Evolutionary conservation across 2,888 invertebrate genomes (phyloP), one percentile per base, ranked within the genome.

Genomic region (Heliconius aoede): DNA sequence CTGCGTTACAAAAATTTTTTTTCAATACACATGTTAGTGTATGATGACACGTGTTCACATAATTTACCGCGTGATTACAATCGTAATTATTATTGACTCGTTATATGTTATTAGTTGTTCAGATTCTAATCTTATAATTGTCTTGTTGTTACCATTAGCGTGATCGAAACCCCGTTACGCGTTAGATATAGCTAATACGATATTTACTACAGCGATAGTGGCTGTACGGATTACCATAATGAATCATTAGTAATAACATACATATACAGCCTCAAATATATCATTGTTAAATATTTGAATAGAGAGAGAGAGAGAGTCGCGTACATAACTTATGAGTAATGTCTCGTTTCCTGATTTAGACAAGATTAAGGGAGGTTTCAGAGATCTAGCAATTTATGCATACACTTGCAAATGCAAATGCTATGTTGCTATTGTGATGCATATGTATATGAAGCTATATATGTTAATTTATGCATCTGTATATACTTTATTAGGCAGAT

Each of bases 21-120:
- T 64, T 30, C 36, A 79, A 69, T 74, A 67, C 61, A 65, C 26
- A 46, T 21, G 28, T 69, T 67, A 77, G 73, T 69, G 69, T 60
- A 55, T 77, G 69, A 24, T 64, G 24, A 60, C 73, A 51, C 40
- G 58, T 30, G 40, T 69, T 69, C 73, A 65, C 64, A n/a, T 67
- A 51, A 73, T 61, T 78, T 73, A 71, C 69, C 46, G 26, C 51
- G 30, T 28, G 73, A 78, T 55, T 64, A 60, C 62, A 64, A 64
- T 36, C 24, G 13, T 58, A 51, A 64, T 71, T 62, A 75, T 75
- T 62, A 75, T 75, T 75, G 55, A 28, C 55, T 71, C 55, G 69
- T 75, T 69, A 74, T 28, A 40, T 64, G 28, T n/a, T 36, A 36
- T 61, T 62, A 55, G 28, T 46, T 72, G 58, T 40, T 64, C 32